Conservation (phyloP, 2,797 vertebrate species). For the Astyanax mexicanus region DNA sequence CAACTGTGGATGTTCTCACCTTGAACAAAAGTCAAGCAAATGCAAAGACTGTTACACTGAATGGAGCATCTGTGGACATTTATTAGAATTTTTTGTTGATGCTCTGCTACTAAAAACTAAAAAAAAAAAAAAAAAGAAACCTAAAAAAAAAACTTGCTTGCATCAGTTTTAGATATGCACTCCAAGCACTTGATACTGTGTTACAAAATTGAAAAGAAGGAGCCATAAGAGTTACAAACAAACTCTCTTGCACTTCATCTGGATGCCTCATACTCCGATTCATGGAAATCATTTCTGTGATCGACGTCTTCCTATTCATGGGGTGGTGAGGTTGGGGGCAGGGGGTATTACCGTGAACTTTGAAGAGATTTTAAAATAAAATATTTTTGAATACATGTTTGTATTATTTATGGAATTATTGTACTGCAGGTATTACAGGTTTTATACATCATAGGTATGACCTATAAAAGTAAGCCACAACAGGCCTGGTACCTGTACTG, state of each 20-base stretch:
- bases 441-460: too few relatives aligned
- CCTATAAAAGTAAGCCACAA: too few relatives aligned
- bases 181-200: conserved; percentile 40
- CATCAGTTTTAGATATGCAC: conserved; percentile 33
- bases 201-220: conserved; percentile 10
- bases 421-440: too few relatives aligned
- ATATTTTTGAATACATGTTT: conserved; percentile 53
- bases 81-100: conserved; percentile 1
- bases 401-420: neutral
- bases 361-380: conserved; percentile 58
- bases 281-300: conserved; percentile 45
- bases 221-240: conserved; percentile 34
- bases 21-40: conserved; percentile 10
- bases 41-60: conserved; percentile 37
- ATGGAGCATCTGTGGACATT: conserved; percentile 13
- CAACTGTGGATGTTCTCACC: conserved; percentile 32
- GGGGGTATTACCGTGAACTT: conserved; percentile 40
- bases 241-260: conserved; percentile 23
- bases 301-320: conserved; percentile 52
- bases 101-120: conserved; percentile 21
- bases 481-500: too few relatives aligned
- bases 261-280: conserved; percentile 35
- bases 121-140: conserved; percentile 1
- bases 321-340: conserved; percentile 24
- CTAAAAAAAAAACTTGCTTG: conserved; percentile 49